Conservation (phyloP, 2,113 vertebrate species). For the Todiramphus chloris region DNA sequence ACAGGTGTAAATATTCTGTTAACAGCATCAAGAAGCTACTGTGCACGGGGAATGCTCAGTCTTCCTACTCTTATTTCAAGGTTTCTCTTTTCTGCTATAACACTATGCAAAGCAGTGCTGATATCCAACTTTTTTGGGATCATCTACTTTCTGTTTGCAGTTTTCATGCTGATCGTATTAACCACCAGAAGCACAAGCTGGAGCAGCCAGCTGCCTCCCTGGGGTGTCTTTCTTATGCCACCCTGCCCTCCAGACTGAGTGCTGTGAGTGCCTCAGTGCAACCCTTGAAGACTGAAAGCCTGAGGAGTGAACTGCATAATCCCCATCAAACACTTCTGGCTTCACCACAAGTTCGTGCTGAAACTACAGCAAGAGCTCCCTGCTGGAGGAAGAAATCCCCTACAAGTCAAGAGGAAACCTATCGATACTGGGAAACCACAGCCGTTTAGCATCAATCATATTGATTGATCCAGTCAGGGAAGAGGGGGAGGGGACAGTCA, state of each 20-base stretch:
- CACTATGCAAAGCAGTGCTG: fast-evolving
- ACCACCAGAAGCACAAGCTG: not conserved
- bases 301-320: not conserved
- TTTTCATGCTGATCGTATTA: not conserved
- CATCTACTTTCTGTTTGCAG: not conserved
- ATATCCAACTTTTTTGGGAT: not conserved
- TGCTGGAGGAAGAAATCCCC: not conserved
- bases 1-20: not conserved
- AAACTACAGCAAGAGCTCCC: not conserved
- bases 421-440: not conserved
- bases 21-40: not conserved
- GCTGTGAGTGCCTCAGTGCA: not conserved
- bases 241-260: not conserved
- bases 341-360: not conserved
- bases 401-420: not conserved
- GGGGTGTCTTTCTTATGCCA: not conserved
- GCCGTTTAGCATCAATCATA: not conserved
- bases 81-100: not conserved
- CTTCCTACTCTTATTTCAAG: not conserved
- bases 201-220: not conserved
- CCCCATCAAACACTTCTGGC: not conserved
- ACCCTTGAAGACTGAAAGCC: not conserved
- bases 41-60: not conserved
- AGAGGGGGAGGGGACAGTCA: not conserved
- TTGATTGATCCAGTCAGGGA: not conserved